Evolutionary conservation across 2,888 invertebrate genomes (phyloP).

Genomic region (Dioctria linearis): DNA sequence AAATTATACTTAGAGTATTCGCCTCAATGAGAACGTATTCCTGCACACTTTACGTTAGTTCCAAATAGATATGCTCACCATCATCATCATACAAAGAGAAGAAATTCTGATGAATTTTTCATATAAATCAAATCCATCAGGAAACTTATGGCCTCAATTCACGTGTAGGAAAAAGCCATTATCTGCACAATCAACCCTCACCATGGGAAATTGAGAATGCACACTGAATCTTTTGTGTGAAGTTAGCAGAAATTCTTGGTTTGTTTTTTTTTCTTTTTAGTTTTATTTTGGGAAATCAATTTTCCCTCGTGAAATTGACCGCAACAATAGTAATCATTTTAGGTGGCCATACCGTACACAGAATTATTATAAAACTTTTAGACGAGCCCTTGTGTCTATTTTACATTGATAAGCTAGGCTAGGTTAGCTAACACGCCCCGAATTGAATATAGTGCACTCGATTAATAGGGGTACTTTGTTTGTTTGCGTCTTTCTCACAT

Average conservation of each 20-base stretch:
- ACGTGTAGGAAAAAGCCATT: not conserved
- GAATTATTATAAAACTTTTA: too few species aligned
- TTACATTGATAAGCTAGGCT: too few species aligned
- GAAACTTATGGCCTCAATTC: conserved; percentile 1
- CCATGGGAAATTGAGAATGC: conserved; percentile 34
- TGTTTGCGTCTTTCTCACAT: conserved; percentile 41
- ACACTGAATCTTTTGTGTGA: conserved; percentile 2
- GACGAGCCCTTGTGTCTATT: too few species aligned
- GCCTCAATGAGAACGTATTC: too few species aligned
- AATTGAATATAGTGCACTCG: not conserved
- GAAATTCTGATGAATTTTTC: conserved; percentile 24
- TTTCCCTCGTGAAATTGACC: conserved; percentile 42
- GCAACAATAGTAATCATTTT: conserved; percentile 4
- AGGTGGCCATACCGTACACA: not conserved
- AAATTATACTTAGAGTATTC: too few species aligned
- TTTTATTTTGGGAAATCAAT: conserved; percentile 26
- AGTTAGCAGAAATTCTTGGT: not conserved
- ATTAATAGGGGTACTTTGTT: conserved; percentile 39
- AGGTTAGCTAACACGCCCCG: not conserved
- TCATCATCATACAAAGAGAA: not conserved
- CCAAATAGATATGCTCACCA: conserved; percentile 3
- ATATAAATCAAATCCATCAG: conserved; percentile 29
- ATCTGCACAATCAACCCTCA: conserved; percentile 44
- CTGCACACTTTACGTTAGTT: too few species aligned
- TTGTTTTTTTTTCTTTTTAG: not conserved